Evolutionary conservation across 2,797 vertebrate genomes (phyloP).

Genomic region (Adelosebastes latens): DNA sequence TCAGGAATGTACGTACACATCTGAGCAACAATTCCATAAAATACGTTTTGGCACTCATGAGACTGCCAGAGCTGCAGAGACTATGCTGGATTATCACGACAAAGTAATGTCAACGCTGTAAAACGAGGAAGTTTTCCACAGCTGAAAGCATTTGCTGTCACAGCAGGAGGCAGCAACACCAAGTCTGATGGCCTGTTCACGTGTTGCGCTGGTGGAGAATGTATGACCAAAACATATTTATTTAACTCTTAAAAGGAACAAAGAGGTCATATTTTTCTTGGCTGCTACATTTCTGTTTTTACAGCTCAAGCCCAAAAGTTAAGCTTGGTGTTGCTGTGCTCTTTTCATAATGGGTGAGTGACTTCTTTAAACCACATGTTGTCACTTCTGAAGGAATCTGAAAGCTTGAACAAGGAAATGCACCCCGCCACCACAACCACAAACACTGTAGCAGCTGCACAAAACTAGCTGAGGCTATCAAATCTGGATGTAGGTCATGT

Average conservation of each 20-base stretch:
- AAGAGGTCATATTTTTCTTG: not conserved
- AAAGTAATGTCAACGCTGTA: not conserved
- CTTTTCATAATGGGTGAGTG: not conserved
- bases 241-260: not conserved
- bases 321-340: not conserved
- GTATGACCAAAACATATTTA: conserved; percentile 9
- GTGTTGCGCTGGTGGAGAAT: not conserved
- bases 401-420: not conserved
- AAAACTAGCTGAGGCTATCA: not conserved
- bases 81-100: not conserved
- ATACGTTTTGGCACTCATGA: not conserved
- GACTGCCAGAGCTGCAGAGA: not conserved
- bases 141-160: not conserved
- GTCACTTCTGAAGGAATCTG: not conserved
- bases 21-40: not conserved
- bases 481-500: not conserved
- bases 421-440: not conserved
- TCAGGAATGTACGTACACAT: not conserved
- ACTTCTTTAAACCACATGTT: not conserved
- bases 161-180: not conserved
- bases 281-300: not conserved
- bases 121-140: not conserved
- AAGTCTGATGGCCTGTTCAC: not conserved
- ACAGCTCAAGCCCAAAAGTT: not conserved
- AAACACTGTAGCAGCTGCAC: conserved; percentile 1